Evolutionary conservation across 2,113 vertebrate species (phyloP).

Genomic region (Thamnophis sirtalis): DNA sequence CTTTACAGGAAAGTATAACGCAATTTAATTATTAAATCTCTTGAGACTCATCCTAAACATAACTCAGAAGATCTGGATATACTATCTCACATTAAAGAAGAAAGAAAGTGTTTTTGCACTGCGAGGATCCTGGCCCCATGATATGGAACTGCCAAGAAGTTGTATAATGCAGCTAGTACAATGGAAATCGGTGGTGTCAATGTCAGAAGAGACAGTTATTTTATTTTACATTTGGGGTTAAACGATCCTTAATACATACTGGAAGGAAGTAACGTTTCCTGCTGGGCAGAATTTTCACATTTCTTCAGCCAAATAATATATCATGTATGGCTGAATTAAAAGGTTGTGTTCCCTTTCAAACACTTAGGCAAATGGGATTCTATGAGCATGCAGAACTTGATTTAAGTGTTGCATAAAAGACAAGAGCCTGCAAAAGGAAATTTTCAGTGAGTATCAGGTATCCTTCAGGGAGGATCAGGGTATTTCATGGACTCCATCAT

Average conservation of each 20-base stretch:
- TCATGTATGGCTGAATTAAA: neutral
- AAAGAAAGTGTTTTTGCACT: neutral
- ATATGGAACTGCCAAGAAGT: neutral
- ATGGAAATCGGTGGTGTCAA: neutral
- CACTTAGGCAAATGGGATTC: neutral
- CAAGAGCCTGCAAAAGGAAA: neutral
- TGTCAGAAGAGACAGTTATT: neutral
- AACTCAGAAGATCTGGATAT: neutral
- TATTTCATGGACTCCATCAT: neutral
- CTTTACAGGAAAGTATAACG: neutral
- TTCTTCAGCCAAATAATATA: neutral
- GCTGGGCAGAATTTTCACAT: neutral
- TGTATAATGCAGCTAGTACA: neutral
- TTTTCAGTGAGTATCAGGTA: neutral
- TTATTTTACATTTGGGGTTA: neutral
- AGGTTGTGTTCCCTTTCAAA: neutral
- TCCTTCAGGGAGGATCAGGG: neutral
- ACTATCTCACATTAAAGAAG: neutral
- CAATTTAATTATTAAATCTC: neutral
- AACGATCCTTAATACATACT: neutral
- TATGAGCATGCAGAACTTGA: neutral
- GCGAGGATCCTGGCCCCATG: neutral
- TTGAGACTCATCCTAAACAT: neutral
- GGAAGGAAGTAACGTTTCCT: neutral
- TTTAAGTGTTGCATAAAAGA: neutral